phyloP scores from a whole-genome alignment of 2,113 vertebrate genomes.

The Cebidichthys violaceus region DNA sequence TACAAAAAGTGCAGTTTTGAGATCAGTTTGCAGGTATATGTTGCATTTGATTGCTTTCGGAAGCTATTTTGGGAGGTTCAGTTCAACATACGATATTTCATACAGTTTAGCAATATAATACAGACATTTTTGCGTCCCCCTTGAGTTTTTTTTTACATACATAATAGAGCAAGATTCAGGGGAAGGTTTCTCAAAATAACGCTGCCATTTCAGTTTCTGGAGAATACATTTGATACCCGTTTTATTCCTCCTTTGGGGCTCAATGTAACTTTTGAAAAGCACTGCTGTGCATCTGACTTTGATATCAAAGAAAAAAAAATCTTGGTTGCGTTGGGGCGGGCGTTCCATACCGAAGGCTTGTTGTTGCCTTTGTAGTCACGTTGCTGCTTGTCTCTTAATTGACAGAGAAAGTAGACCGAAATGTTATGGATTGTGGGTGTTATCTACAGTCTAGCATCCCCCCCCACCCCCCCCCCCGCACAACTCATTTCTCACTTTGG shows the following conservation, averaged over 20 bases:
- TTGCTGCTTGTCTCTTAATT: slow-evolving; percentile 61
- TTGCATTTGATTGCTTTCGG: neutral
- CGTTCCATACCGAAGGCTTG: slow-evolving; percentile 46
- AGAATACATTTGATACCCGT: slow-evolving; percentile 22
- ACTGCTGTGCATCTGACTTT: slow-evolving; percentile 53
- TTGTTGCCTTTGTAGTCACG: slow-evolving; percentile 58
- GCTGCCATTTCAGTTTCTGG: slow-evolving; percentile 20
- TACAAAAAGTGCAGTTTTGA: neutral
- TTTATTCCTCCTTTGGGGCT: slow-evolving; percentile 46
- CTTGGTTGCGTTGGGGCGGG: slow-evolving; percentile 23
- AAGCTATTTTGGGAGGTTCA: slow-evolving; percentile 6
- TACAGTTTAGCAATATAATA: neutral
- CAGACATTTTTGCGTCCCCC: neutral
- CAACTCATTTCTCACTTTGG: slow-evolving; percentile 64
- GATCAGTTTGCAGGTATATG: neutral
- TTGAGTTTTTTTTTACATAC: slow-evolving; percentile 11
- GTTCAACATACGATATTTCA: neutral
- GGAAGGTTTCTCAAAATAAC: slow-evolving; percentile 39
- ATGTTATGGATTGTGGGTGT: slow-evolving; percentile 65
- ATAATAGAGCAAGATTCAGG: neutral
- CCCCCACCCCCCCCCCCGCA: slow-evolving; percentile 45
- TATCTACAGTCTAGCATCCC: slow-evolving; percentile 67
- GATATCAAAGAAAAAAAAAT: slow-evolving; percentile 41
- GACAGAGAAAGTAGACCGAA: slow-evolving; percentile 58
- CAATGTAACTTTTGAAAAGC: slow-evolving; percentile 54